Evolutionary conservation across 2,888 invertebrate species (phyloP), one percentile per base, ranked within the genome.

Genomic region (Drosophila melanocephala): DNA sequence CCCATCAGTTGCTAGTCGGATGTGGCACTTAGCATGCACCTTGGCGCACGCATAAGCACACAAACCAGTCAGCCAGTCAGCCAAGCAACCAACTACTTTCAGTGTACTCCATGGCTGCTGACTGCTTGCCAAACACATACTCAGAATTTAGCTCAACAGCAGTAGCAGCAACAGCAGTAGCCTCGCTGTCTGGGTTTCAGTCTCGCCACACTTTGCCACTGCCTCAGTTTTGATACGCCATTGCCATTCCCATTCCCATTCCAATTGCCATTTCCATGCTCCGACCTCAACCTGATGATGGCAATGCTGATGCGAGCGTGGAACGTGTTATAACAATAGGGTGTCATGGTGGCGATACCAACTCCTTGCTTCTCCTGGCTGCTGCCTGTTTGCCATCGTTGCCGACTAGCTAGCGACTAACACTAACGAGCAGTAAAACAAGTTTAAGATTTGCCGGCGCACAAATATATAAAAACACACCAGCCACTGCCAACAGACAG

Each of bases 341-440:
- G 87, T 86, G 86, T 88, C 81, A 77, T 74, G 79, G 67, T 69
- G 73, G 77, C 63, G 52, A 69, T 70, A 70, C 39, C 51, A 42
- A 33, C 39, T 28, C 26, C 14, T 33, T 35, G 12, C n/a, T 42
- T 9, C 14, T 30, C 28, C 57, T 6, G 52, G 19, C 42, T 56
- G 35, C 37, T 44, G n/a, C n/a, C 26, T 28, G 37, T 47, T n/a
- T 28, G 28, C 28, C 44, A 33, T 52, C 28, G 35, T 53, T 61
- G n/a, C 6, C 22, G 72, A 72, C 83, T 75, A 75, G 76, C 76
- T 35, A 55, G 65, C 71, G 75, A 81, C 86, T 83, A 84, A 87
- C 88, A 87, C 87, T 89, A 89, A 87, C 89, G 89, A 87, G 89
- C 87, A 87, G 88, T 89, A 89, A 89, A 87, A 89, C 88, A 87